Base-by-base conservation (phyloP, 64 coral and sea anemone genomes). In the Actinia tenebrosa region DNA sequence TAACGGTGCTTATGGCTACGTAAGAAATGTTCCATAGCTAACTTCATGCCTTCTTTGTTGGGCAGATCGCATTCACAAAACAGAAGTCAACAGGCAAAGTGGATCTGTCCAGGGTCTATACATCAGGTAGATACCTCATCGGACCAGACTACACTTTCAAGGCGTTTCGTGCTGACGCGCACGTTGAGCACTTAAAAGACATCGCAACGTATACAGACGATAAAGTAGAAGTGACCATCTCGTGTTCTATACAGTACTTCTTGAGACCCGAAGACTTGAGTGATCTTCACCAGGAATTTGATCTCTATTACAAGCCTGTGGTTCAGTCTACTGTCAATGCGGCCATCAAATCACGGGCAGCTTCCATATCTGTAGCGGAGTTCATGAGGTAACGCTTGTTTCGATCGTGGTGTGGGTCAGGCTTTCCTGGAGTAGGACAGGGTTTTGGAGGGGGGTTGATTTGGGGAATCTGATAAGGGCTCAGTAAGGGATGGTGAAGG, bases 101-200 rank as follows among this genome's bases (percentile, higher is more conserved):
- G 0, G 83, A 98, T 82, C 86, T 87, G 4, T 63, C 75, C 23
- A 59, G 88, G 26, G 92, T 98, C 18, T 98, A 87, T 45, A 87
- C 87, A 1, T 81, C 82, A 3, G 95, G 95, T 22, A 83, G 89
- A 14, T 89, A 98, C 47, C 91, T 93, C 58, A 77, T 98, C 43
- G 95, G 95, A 3, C 95, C 95, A 3, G 95, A 98, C 50, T 98
- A 89, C 89, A 92, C 92, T 3, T 98, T 98, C 82, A 98, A 98
- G 72, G 16, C 68, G 3, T 98, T 94, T 56, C 86, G 59, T 26
- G 83, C 95, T 14, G 85, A 98, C 66, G 95, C 92, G 2, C 95
- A 98, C 53, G 91, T 94, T 59, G 89, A 87, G 18, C 45, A 87
- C 16, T 56, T 94, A 42, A 71, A 84, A 47, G 60, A 91, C 25